phyloP scores from a whole-genome alignment of 2,797 vertebrate species.

The Fratercula arctica region DNA sequence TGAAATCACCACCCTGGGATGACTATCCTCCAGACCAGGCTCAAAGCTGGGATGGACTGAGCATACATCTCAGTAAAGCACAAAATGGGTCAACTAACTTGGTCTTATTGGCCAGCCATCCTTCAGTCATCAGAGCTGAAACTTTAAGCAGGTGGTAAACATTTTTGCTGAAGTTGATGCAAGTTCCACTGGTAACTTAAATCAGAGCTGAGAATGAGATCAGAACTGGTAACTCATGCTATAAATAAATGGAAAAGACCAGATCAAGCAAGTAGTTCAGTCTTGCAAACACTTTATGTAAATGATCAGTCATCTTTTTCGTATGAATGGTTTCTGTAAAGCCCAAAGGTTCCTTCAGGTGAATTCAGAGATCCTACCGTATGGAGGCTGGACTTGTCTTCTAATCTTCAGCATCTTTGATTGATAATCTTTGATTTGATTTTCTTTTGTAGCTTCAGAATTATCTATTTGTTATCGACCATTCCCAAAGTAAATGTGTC shows the following conservation, averaged over 20 bases:
- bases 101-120: background rate
- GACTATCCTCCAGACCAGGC: background rate
- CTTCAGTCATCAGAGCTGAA: background rate
- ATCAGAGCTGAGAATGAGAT: background rate
- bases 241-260: background rate
- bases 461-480: conserved; percentile 41
- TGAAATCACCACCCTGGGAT: background rate
- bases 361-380: background rate
- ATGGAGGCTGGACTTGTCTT: background rate
- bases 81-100: background rate
- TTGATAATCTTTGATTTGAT: background rate
- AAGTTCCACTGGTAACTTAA: background rate
- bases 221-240: background rate
- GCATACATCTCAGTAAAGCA: background rate
- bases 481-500: conserved; percentile 36
- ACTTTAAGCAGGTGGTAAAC: accelerated
- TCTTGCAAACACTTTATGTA: background rate
- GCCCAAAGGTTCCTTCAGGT: background rate
- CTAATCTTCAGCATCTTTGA: background rate
- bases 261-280: background rate
- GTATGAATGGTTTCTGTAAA: background rate
- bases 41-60: background rate
- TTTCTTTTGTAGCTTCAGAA: conserved; percentile 13
- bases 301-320: accelerated
- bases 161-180: background rate